Evolutionary conservation across 2,888 invertebrate species (phyloP), one percentile per base, ranked within the genome.

Genomic region (Ichneumoninae sp.): DNA sequence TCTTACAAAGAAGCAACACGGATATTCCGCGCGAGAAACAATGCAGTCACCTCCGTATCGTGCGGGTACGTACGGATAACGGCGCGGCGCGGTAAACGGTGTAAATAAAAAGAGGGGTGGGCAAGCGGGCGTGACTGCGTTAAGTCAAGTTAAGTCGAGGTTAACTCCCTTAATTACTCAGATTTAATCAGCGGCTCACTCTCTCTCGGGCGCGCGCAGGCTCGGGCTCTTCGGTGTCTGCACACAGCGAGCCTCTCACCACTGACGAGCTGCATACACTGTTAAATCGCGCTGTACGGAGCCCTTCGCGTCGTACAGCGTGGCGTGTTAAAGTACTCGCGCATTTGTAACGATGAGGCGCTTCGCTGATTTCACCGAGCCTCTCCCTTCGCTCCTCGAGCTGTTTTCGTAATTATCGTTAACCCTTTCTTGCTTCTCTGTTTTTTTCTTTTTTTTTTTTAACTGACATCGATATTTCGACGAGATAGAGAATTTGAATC

Each of bases 111-210:
- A 89, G 89, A 91, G 91, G 93, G 92, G 92, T 92, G 92, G 91
- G 90, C 91, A 93, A 93, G 93, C 93, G 93, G 93, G 93, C 93
- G 93, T 93, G 93, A 93, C 93, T 92, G 93, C 91, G 92, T 92
- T 93, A 93, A 93, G 93, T 93, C 91, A 90, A 93, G 92, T 92
- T 92, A 92, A 92, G 92, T 91, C 92, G 91, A 93, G 92, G 93
- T 93, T 93, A 92, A 93, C 92, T 93, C 91, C 93, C 92, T 93
- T 93, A 93, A 93, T 93, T 93, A 93, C 92, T 93, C 92, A 93
- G 93, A 93, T 93, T 93, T 93, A 92, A 92, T 92, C 92, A 91
- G 92, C 88, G 89, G 52, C 57, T 82, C 76, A 47, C 71, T 54
- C 66, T 52, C 57, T 82, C 76, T 54, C 69, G 44, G 70, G 62